phyloP scores from a whole-genome alignment of 2,888 invertebrate genomes.

The Phragmatobia fuliginosa region DNA sequence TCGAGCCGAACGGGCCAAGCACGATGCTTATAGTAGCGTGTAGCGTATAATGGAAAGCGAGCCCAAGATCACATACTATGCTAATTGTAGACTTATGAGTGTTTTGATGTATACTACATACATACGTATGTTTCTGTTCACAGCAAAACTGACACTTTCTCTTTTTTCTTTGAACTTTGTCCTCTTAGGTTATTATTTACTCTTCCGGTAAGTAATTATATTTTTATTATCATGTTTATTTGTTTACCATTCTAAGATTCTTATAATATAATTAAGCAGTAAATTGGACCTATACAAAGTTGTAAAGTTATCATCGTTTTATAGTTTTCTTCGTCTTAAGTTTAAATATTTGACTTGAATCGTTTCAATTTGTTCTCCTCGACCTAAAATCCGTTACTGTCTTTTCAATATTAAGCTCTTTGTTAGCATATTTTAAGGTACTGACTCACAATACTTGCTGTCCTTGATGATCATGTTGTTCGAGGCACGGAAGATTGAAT shows the following conservation, averaged over 20 bases:
- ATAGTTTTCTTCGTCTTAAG: neutral
- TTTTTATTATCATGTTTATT: neutral
- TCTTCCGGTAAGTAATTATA: neutral
- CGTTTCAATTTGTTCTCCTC: neutral
- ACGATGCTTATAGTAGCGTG: slow-evolving; percentile 35
- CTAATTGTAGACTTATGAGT: slow-evolving; percentile 46
- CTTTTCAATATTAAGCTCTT: neutral
- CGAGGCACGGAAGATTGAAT: neutral
- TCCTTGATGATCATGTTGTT: neutral
- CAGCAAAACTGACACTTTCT: slow-evolving; percentile 44
- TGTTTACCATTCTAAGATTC: neutral
- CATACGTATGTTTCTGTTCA: slow-evolving; percentile 36
- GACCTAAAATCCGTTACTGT: neutral
- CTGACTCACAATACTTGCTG: neutral
- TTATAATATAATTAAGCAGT: neutral
- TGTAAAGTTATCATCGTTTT: neutral
- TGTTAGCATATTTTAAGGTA: neutral
- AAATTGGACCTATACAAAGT: neutral
- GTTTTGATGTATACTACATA: neutral
- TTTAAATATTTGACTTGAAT: neutral
- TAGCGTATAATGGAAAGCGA: slow-evolving; percentile 52
- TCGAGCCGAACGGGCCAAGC: slow-evolving; percentile 36
- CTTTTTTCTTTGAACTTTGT: slow-evolving; percentile 25
- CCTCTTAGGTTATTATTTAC: slow-evolving; percentile 10
- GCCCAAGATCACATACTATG: slow-evolving; percentile 43